Evolutionary conservation across 1,140 invertebrate species (phyloP).

Genomic region (Oryzaephilus surinamensis): DNA sequence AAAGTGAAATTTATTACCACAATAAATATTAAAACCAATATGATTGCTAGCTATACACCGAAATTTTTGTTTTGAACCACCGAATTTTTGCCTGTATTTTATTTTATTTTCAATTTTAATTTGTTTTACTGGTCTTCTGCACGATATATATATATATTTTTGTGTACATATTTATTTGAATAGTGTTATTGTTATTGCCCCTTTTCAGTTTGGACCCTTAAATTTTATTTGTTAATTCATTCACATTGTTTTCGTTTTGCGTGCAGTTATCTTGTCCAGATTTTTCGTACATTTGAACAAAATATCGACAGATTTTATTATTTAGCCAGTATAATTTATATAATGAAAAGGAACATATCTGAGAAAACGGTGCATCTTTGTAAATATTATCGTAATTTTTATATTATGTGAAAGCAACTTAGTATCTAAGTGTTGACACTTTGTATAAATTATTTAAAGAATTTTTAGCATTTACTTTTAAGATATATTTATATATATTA

Average conservation of each 20-base stretch:
- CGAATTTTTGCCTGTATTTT: slow-evolving; percentile 3
- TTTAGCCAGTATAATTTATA: slow-evolving; percentile 17
- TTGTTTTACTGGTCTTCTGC: slow-evolving; percentile 27
- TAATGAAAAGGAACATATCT: slow-evolving; percentile 17
- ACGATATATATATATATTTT: slow-evolving; percentile 9
- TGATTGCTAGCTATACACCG: no score
- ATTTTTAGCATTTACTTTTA: slow-evolving; percentile 15
- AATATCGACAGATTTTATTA: slow-evolving; percentile 10
- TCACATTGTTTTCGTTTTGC: slow-evolving; percentile 16
- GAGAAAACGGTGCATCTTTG: slow-evolving; percentile 34
- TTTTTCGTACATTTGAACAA: slow-evolving; percentile 8
- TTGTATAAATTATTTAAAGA: slow-evolving; percentile 27
- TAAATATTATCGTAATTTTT: slow-evolving; percentile 27
- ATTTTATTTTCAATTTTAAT: slow-evolving; percentile 15
- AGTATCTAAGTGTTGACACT: slow-evolving; percentile 20
- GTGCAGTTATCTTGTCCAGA: slow-evolving; percentile 18
- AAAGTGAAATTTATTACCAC: no score
- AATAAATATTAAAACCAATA: no score
- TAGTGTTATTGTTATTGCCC: slow-evolving; percentile 9
- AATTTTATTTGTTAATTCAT: slow-evolving; percentile 10
- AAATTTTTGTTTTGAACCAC: not conserved
- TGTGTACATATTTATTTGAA: slow-evolving; percentile 17
- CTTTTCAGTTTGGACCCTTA: slow-evolving; percentile 17
- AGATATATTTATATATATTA: no score
- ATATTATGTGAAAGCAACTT: slow-evolving; percentile 14